These are phyloP conservation scores for Calonectris borealis DNA, from an alignment of 2,113 vertebrate species.

Conservation along the genomic window DNA sequence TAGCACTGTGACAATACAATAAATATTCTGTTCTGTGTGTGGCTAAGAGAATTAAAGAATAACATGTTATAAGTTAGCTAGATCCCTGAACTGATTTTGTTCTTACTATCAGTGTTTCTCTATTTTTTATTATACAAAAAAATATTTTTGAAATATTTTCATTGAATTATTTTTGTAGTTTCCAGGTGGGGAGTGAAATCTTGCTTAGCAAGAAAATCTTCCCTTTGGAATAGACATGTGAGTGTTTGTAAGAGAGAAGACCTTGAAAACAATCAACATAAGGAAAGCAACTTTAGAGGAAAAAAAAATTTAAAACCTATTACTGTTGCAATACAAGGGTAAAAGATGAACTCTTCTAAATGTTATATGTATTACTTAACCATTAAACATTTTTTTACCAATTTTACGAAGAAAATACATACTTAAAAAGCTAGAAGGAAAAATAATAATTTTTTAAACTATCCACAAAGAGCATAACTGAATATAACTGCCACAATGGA, in stretches of 20 bases:
- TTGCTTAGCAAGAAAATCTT: background rate
- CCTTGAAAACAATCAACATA: background rate
- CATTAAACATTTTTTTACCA: background rate
- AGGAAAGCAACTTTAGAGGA: background rate
- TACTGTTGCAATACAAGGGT: background rate
- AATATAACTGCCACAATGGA: background rate
- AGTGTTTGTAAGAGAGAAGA: background rate
- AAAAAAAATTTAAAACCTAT: background rate
- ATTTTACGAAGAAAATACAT: background rate
- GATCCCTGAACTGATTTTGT: background rate
- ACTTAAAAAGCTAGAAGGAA: background rate
- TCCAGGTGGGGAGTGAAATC: background rate
- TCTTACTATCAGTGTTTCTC: background rate
- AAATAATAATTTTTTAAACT: background rate
- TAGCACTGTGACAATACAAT: background rate
- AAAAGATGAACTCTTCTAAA: background rate
- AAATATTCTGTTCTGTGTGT: background rate
- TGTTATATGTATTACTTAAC: background rate
- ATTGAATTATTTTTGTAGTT: background rate
- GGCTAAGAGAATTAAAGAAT: background rate
- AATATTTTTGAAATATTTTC: background rate
- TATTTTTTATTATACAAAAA: background rate
- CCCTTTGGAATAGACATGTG: background rate
- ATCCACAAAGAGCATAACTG: background rate
- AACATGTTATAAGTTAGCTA: background rate